These are phyloP conservation scores for Megaleporinus macrocephalus DNA, from an alignment of 2,113 vertebrate genomes.

Conservation along the genomic window DNA sequence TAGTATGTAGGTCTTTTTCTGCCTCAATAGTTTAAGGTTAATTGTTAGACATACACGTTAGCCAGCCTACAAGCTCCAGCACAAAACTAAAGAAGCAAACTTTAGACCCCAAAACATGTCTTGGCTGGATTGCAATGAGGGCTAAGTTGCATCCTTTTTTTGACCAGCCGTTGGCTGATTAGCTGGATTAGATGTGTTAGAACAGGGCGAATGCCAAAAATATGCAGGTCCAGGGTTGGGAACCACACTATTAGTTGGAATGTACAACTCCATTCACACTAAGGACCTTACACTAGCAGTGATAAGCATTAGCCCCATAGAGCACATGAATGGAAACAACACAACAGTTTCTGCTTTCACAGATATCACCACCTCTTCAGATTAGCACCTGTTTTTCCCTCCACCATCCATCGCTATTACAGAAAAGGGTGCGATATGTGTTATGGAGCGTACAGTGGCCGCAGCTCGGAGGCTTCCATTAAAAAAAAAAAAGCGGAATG, in stretches of 20 bases:
- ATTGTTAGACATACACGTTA: no score
- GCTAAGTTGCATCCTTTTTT: not conserved
- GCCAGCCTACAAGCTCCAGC: no score
- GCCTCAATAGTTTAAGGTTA: no score
- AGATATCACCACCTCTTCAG: constrained; percentile 21
- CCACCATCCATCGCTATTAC: constrained; percentile 14
- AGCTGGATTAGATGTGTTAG: not conserved
- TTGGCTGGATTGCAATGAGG: no score
- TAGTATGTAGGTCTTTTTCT: no score
- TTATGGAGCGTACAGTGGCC: constrained; percentile 31
- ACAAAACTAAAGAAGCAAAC: no score
- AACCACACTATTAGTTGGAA: not conserved
- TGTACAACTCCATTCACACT: no score
- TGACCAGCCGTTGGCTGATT: not conserved
- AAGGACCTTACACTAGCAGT: not conserved
- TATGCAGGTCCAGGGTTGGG: not conserved
- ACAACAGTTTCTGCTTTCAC: not conserved
- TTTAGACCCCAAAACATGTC: no score
- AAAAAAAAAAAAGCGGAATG: constrained; percentile 41
- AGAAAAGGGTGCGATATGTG: constrained; percentile 25
- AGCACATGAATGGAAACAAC: not conserved
- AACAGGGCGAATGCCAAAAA: not conserved
- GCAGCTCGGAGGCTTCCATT: constrained; percentile 26
- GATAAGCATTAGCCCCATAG: not conserved
- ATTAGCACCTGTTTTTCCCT: constrained; percentile 2